Base-by-base conservation (phyloP, 2,797 vertebrate genomes). In the Arnoldichthys spilopterus region DNA sequence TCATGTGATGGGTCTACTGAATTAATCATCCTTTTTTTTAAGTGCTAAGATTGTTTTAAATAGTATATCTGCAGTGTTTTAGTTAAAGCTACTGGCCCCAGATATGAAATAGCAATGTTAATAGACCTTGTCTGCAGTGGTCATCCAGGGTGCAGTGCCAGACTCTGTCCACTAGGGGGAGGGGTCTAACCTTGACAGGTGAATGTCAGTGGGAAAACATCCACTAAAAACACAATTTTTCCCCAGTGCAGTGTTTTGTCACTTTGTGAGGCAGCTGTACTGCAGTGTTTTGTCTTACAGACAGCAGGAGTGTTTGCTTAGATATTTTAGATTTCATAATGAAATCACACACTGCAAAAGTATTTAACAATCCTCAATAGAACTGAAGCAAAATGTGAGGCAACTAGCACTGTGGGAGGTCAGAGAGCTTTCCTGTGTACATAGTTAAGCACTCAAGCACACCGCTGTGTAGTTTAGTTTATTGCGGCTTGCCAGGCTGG, bases 401-500 rank as follows among this genome's bases (percentile, higher is more conserved):
- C 76, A 78, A 80, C 61, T 9, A 66, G 47, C 81, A 54, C 74
- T 54, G 64, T 78, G 82, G 86, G 87, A 87, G 86, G 85, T 91
- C 88, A 87, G 84, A 87, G 86, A 85, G 81, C 87, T 87, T 87
- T 73, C 80, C 34, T 30, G 75, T 63, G 66, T 51, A 63, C 49
- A 76, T 22, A 68, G 56, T 28, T 54, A 62, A 72, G 30, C 67
- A 71, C 73, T 54, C 43, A 74, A 63, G 77, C 74, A 74, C 73
- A 73, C 78, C 77, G 56, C 67, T 45, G 11, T 37, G 8, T 75
- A 89, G 89, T 84, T 87, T 77, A 67, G 78, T 34, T 68, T 24
- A 78, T 89, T 85, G 77, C 51, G 53, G 30, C 80, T 85, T 86
- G 87, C 86, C 84, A 79, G 87, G 82, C 79, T 82, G 81, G 84